These are phyloP conservation scores for Drosophila formosana DNA, from an alignment of 2,888 invertebrate genomes.

Conservation along the genomic window DNA sequence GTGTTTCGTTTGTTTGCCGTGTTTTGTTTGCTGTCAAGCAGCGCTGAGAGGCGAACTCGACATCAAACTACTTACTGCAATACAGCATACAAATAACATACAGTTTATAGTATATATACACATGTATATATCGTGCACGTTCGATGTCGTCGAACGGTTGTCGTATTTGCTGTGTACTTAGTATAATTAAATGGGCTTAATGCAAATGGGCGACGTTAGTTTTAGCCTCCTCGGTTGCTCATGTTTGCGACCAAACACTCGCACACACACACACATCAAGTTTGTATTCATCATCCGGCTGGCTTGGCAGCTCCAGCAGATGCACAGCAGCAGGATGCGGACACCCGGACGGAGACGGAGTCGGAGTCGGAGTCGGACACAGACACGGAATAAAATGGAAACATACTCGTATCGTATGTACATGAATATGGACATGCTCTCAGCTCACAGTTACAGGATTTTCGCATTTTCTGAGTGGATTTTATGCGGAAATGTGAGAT, in stretches of 20 bases:
- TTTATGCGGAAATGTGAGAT: conserved; percentile 61
- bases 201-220: conserved; percentile 64
- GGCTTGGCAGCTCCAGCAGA: conserved; percentile 38
- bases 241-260: conserved; percentile 15
- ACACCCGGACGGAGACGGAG: conserved; percentile 12
- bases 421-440: conserved; percentile 24
- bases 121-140: not conserved
- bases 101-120: conserved; percentile 8
- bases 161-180: conserved; percentile 80
- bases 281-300: conserved; percentile 70
- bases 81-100: not conserved
- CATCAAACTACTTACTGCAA: not conserved
- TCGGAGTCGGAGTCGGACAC: conserved; percentile 9
- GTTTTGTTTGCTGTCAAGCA: conserved; percentile 4
- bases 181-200: conserved; percentile 80
- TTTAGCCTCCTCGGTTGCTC: conserved; percentile 15
- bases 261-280: conserved; percentile 25
- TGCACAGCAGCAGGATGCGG: conserved; percentile 39
- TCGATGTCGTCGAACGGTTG: conserved; percentile 27
- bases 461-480: conserved; percentile 49
- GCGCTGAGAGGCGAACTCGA: conserved; percentile 44
- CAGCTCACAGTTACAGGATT: conserved; percentile 10
- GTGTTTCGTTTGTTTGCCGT: conserved; percentile 1
- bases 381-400: conserved; percentile 15
- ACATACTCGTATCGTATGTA: conserved; percentile 11